A percentile compares a stretch with the other conserved stretches of the same genome.
phyloP scores from a whole-genome alignment of 2,113 vertebrate species.

The Gracilinanus agilis region DNA sequence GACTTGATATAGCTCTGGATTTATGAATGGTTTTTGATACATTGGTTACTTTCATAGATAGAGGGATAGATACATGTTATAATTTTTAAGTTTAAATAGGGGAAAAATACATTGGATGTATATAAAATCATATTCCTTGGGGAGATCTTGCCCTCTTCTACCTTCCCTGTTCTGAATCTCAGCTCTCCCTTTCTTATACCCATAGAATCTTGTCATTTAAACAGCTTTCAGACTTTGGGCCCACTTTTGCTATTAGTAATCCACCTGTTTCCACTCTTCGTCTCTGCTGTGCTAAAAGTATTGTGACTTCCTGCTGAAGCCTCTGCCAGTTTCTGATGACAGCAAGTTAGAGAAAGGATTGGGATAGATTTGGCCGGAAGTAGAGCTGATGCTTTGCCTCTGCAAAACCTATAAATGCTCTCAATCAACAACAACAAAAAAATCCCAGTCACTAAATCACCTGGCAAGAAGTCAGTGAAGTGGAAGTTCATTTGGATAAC shows the following conservation, averaged over 20 bases:
- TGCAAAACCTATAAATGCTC: background rate
- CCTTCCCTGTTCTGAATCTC: background rate
- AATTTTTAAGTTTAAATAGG: background rate
- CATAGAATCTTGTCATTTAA: background rate
- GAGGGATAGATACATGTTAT: background rate
- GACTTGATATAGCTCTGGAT: background rate
- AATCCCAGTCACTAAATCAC: slow-evolving; percentile 54
- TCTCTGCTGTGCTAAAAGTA: slow-evolving; percentile 16
- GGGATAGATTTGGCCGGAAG: slow-evolving; percentile 49
- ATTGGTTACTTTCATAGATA: background rate
- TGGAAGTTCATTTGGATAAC: slow-evolving; percentile 55
- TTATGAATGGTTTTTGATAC: background rate
- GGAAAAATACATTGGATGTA: background rate
- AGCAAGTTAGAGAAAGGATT: slow-evolving; percentile 50
- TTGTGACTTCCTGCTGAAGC: slow-evolving; percentile 42
- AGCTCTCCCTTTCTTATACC: background rate
- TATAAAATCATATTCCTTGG: background rate
- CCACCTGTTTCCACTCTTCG: background rate
- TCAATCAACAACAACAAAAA: slow-evolving; percentile 44
- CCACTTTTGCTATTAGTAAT: background rate
- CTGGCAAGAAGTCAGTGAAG: slow-evolving; percentile 20
- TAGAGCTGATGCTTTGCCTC: slow-evolving; percentile 59
- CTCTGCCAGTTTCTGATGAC: slow-evolving; percentile 57
- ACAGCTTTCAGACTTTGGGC: background rate
- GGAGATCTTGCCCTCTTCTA: background rate